Evolutionary conservation across 2,888 invertebrate genomes (phyloP).

Genomic region (Monopis laevigella): DNA sequence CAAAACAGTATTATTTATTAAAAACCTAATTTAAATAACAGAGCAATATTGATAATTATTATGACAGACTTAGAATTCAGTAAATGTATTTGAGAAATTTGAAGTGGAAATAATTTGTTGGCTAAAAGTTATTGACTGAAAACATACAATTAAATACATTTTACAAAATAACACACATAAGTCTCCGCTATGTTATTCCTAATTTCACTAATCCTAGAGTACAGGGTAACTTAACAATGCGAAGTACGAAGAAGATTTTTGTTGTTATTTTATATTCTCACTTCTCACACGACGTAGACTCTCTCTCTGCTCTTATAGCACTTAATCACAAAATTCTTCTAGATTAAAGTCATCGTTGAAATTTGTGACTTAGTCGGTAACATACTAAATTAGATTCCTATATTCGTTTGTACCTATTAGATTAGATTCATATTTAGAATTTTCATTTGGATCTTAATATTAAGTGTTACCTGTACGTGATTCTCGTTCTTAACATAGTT

Average conservation of each 20-base stretch:
- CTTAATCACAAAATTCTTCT: constrained; percentile 30
- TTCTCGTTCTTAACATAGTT: constrained; percentile 23
- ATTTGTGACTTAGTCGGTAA: constrained; percentile 52
- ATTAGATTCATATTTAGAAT: constrained; percentile 38
- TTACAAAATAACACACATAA: too few relatives aligned
- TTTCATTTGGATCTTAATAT: constrained; percentile 22
- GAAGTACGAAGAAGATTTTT: constrained; percentile 47
- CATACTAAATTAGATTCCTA: constrained; percentile 38
- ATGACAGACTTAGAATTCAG: too few relatives aligned
- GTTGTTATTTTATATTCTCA: constrained; percentile 54
- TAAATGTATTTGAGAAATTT: too few relatives aligned
- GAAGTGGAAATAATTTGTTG: too few relatives aligned
- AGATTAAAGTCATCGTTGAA: constrained; percentile 47
- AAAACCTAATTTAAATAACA: too few relatives aligned
- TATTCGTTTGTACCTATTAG: constrained; percentile 40
- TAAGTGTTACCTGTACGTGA: constrained; percentile 32
- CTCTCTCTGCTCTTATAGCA: constrained; percentile 38
- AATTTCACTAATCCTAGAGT: constrained; percentile 59
- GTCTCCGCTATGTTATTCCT: too few relatives aligned
- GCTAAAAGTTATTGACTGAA: too few relatives aligned
- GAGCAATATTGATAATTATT: too few relatives aligned
- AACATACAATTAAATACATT: too few relatives aligned
- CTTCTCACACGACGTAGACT: constrained; percentile 48
- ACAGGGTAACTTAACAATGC: constrained; percentile 59
- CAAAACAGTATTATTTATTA: constrained; percentile 40